Evolutionary conservation across 2,797 vertebrate genomes (phyloP), one percentile per base, ranked within the genome.

Genomic region (Centroberyx gerrardi): DNA sequence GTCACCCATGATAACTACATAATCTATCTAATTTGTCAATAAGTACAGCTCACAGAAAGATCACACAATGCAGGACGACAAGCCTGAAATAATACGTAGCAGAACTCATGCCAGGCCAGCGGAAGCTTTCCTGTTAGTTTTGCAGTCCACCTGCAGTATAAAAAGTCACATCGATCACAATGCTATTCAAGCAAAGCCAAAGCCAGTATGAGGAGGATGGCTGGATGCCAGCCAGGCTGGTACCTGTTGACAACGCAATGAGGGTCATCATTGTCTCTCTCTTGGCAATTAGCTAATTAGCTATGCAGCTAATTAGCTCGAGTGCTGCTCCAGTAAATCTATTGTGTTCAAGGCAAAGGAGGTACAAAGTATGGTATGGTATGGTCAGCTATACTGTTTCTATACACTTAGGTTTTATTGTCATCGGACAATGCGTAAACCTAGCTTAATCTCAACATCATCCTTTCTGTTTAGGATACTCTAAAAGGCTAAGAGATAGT

Each of bases 211-310:
- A 44, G n/a, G 28, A 49, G 17, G 38, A 17, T 61, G 52, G 58
- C 65, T 58, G 38, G 18, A 51, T 31, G 67, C 70, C 62, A 80
- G 62, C 58, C 44, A 58, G 9, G 0, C 40, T 63, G 15, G 8
- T 78, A 84, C 86, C 83, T 90, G 79, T 79, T 77, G 82, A 80
- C 77, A 72, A 22, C 62, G 76, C 75, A 78, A 67, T 7, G 46
- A 82, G 72, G 73, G 61, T 72, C 61, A 78, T 87, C 78, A 71
- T 66, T 80, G 76, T 82, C 61, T 63, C 51, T 60, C 69, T 71
- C 62, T 49, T 65, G 28, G 73, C 80, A 87, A 87, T 91, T 87
- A 89, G 68, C 74, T 87, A 87, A 89, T 81, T 82, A 76, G 60
- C 48, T 76, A 65, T 61, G 54, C 22, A 22, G 75, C 65, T 74